Evolutionary conservation across 2,888 invertebrate species (phyloP).

Genomic region (Polyommatus icarus): DNA sequence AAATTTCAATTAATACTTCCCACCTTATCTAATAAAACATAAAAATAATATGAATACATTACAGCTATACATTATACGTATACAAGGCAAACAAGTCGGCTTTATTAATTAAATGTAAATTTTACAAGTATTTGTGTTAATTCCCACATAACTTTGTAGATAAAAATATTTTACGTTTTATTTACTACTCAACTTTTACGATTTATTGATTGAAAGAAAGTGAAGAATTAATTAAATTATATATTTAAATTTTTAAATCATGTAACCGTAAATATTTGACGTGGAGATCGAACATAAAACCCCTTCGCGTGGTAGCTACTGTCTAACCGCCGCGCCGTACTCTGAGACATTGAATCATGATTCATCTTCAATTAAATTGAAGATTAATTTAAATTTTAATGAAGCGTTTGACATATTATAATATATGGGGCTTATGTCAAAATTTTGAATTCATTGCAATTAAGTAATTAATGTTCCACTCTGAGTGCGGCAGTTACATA

Average conservation of each 20-base stretch:
- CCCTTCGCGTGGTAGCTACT: background rate
- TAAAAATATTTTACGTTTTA: background rate
- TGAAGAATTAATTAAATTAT: background rate
- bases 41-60: constrained; percentile 18
- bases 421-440: too few species aligned
- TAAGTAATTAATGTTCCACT: too few species aligned
- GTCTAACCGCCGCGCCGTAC: background rate
- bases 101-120: constrained; percentile 23
- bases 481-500: background rate
- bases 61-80: background rate
- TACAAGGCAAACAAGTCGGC: constrained; percentile 13
- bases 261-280: background rate
- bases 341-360: too few species aligned
- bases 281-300: background rate
- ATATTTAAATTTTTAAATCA: background rate
- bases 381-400: too few species aligned
- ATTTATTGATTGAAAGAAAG: background rate
- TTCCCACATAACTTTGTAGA: constrained; percentile 24
- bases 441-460: too few species aligned
- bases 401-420: too few species aligned
- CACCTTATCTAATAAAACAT: background rate
- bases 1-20: constrained; percentile 12
- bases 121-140: constrained; percentile 4
- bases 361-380: too few species aligned
- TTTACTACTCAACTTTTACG: background rate